Evolutionary conservation across 2,113 vertebrate genomes (phyloP), one percentile per base, ranked within the genome.

Genomic region (Leptosomus discolor): DNA sequence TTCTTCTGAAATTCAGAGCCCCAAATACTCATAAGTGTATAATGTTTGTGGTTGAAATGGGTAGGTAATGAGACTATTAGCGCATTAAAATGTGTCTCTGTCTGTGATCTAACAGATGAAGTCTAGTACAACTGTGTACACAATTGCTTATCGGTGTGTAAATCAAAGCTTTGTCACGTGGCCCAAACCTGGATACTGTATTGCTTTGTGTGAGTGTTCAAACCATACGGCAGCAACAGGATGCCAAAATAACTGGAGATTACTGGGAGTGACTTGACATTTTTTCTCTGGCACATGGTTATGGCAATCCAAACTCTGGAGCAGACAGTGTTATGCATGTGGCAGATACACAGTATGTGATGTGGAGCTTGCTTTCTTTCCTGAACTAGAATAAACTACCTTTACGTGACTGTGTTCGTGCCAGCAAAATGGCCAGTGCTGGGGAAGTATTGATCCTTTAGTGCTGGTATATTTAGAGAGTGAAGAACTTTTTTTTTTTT

Each of bases 1-100:
- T 94, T 97, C 74, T 82, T 91, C 73, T 92, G 90, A 89, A 94
- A 97, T 96, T 78, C 83, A 65, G 39, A 92, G 82, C 43, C 73
- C 50, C 23, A 76, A 37, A 85, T 54, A 70, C 64, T 43, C 6
- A 56, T 71, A 85, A 91, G 54, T 92, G 82, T 87, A 56, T 32
- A 74, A 82, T 63, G 37, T 79, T 86, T 41, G 21, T 78, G 39
- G 58, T 68, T 85, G 78, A 85, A 91, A 88, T 64, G 19, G 21
- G 30, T 51, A 63, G 37, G 50, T 83, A 83, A 74, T 81, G 79
- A 82, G 53, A 86, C 58, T 51, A 37, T 95, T 85, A 75, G 64
- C 61, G 51, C 48, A 29, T 92, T 81, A 88, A 91, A 80, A 68
- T 65, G 50, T 21, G 48, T 70, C 60, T 90, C 51, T 3, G 1